phyloP scores from a whole-genome alignment of 2,113 vertebrate genomes.

The Otolemur garnettii region DNA sequence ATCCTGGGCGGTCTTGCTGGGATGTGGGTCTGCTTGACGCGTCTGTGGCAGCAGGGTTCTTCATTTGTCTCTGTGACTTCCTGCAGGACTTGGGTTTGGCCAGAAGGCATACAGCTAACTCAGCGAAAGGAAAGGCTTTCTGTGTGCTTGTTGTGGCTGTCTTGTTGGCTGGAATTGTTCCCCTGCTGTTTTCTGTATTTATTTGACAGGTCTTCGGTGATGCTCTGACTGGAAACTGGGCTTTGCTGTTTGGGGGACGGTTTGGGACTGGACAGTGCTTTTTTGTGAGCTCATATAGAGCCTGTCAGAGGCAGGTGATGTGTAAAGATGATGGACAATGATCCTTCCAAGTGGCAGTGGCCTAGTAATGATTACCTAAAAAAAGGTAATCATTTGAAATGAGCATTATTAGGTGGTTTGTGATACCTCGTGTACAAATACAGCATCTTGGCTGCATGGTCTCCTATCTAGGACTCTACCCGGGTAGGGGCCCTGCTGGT shows the following conservation, averaged over 20 bases:
- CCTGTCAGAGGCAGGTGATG: fast-evolving
- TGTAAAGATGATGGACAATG: fast-evolving
- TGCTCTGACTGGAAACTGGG: fast-evolving
- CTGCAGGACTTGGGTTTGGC: neutral
- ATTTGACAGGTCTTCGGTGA: neutral
- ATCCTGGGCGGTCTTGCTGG: neutral
- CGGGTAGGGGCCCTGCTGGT: fast-evolving
- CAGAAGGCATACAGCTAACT: neutral
- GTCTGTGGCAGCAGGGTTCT: neutral
- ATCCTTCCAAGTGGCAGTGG: neutral
- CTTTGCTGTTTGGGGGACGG: too few species aligned
- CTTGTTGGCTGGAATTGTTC: neutral
- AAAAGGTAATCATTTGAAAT: neutral
- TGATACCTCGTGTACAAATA: fast-evolving
- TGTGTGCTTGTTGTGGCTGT: neutral
- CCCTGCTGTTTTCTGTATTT: neutral
- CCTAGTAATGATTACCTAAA: neutral
- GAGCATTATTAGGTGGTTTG: neutral
- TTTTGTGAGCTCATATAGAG: fast-evolving
- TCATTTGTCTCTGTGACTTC: neutral
- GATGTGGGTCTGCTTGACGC: neutral
- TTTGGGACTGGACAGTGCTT: neutral
- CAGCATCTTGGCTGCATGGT: fast-evolving
- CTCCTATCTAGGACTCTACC: fast-evolving
- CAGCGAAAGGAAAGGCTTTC: neutral